These are phyloP conservation scores for Ophion ellenae DNA, from an alignment of 2,888 invertebrate species.

Conservation along the genomic window DNA sequence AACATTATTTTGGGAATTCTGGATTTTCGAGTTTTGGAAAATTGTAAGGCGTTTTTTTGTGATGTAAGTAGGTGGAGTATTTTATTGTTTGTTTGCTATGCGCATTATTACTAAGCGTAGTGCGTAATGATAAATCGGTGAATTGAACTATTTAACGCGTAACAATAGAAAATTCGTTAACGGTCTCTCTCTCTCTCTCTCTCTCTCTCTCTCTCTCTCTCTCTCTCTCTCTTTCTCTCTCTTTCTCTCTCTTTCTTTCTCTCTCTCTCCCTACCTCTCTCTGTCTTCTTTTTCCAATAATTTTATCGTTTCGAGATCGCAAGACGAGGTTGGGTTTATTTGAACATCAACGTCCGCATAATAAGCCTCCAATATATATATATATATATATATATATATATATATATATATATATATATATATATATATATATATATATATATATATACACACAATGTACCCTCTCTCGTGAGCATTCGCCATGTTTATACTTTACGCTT, in stretches of 20 bases:
- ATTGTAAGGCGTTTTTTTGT: too few relatives aligned
- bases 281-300: not conserved
- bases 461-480: slow-evolving; percentile 22
- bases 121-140: slow-evolving; percentile 27
- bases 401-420: too few relatives aligned
- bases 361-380: slow-evolving; percentile 62
- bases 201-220: not conserved
- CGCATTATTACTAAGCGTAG: slow-evolving; percentile 5
- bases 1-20: not conserved
- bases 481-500: slow-evolving; percentile 69
- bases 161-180: not conserved
- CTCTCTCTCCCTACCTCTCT: not conserved
- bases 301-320: slow-evolving; percentile 41
- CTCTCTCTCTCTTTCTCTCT: slow-evolving; percentile 9
- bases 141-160: slow-evolving; percentile 38
- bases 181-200: not conserved
- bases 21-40: not conserved
- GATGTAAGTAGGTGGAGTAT: too few relatives aligned
- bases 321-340: slow-evolving; percentile 73
- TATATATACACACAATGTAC: slow-evolving; percentile 46
- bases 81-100: not conserved
- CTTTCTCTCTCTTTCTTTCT: not conserved
- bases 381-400: not conserved
- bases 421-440: too few relatives aligned
- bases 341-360: slow-evolving; percentile 68